phyloP scores from a whole-genome alignment of 2,888 invertebrate genomes.

The Drosophila kanekoi region DNA sequence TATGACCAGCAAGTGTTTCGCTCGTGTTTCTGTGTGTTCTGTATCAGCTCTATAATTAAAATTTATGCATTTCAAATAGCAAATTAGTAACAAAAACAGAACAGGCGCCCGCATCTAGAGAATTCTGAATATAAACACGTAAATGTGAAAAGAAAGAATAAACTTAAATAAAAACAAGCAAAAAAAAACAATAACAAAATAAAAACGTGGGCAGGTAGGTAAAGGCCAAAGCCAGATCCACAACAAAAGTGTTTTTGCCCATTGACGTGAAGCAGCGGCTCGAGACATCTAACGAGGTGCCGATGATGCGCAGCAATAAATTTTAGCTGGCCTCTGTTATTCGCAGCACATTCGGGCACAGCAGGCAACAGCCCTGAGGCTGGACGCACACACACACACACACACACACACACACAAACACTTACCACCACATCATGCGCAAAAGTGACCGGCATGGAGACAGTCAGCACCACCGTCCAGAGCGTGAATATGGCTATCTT shows the following conservation, averaged over 20 bases:
- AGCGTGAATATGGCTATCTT: slow-evolving; percentile 90
- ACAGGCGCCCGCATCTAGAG: slow-evolving; percentile 42
- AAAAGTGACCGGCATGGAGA: slow-evolving; percentile 90
- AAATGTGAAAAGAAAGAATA: slow-evolving; percentile 27
- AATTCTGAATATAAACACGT: slow-evolving; percentile 58
- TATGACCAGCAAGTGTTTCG: slow-evolving; percentile 13
- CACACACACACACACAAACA: slow-evolving; percentile 52
- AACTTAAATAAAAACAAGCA: slow-evolving; percentile 40
- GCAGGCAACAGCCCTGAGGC: slow-evolving; percentile 41
- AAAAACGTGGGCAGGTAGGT: slow-evolving; percentile 32
- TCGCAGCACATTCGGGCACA: slow-evolving; percentile 74
- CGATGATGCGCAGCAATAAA: slow-evolving; percentile 83
- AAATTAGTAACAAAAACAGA: slow-evolving; percentile 73
- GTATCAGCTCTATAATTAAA: slow-evolving; percentile 71
- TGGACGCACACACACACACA: slow-evolving; percentile 26
- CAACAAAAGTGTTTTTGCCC: slow-evolving; percentile 10
- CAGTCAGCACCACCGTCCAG: slow-evolving; percentile 92
- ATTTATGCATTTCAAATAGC: slow-evolving; percentile 75
- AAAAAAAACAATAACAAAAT: slow-evolving; percentile 16
- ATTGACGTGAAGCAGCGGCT: slow-evolving; percentile 57
- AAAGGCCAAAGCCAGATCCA: slow-evolving; percentile 32
- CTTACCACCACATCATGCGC: slow-evolving; percentile 89
- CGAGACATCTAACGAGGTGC: slow-evolving; percentile 78
- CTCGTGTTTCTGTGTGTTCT: slow-evolving; percentile 24
- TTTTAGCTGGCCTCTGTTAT: slow-evolving; percentile 74